Base-by-base conservation (phyloP, 2,113 vertebrate genomes). In the Mixornis gularis region DNA sequence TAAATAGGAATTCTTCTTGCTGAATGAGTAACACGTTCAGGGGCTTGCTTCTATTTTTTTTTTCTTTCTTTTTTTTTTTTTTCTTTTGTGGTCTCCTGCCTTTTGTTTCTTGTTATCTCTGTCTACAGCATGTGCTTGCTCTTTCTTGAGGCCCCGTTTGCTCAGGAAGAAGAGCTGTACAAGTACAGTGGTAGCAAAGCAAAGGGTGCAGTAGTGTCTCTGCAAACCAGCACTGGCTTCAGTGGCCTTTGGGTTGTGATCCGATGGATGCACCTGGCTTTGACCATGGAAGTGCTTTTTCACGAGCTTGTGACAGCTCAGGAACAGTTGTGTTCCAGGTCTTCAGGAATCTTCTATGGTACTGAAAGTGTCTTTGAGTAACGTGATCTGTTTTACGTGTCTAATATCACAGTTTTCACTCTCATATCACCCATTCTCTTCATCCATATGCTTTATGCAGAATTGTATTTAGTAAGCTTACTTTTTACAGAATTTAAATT, bases 401-500 rank as follows among this genome's bases (percentile, higher is more conserved):
- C 8, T 52, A 60, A 10, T 40, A 25, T 27, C 2, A 10, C 6
- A 68, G 6, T 25, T 79, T 88, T 65, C 6, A 3, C 13, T 68
- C 8, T 74, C 7, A 13, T 3, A 7, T 27, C 24, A 34, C 4
- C 1, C 0, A 0, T 36, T 25, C 19, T 77, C 15, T 17, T 80
- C 20, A 68, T 7, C 5, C 1, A 1, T 52, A 8, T 36, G 14
- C 29, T 15, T 81, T 66, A 38, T 0, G 0, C 2, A 3, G 30
- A 59, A 17, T 32, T 91, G 34, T 58, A 21, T 59, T 78, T 63
- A 53, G 12, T 63, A 64, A 79, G 40, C 29, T 59, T 71, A 4
- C 22, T 56, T 92, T n/a, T 85, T 41, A 26, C 2, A 27, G 38
- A 48, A 9, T 52, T 65, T 58, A 51, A 87, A 40, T 81, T 60